These are phyloP conservation scores for Pasiphila rectangulata DNA, from an alignment of 2,888 invertebrate species.

Conservation along the genomic window DNA sequence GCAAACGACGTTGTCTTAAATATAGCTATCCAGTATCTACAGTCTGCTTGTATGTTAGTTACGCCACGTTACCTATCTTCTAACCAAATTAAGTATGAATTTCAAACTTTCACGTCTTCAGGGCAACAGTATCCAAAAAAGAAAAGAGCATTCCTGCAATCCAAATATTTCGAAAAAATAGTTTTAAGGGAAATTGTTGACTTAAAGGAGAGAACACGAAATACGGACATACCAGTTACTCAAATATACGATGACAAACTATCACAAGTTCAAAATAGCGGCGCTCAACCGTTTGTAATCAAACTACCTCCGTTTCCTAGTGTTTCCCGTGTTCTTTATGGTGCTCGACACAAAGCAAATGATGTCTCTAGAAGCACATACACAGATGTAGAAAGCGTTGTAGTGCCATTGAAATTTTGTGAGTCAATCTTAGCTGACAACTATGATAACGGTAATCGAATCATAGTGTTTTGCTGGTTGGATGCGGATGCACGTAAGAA, in stretches of 20 bases:
- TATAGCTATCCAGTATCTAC: neutral
- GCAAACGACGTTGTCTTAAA: neutral
- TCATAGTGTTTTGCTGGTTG: too few relatives aligned
- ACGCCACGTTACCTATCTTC: neutral
- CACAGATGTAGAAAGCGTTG: too few relatives aligned
- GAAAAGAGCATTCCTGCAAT: slow-evolving; percentile 1
- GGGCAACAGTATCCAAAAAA: slow-evolving; percentile 2
- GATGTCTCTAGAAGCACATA: too few relatives aligned
- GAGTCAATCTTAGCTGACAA: too few relatives aligned
- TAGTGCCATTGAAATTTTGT: too few relatives aligned
- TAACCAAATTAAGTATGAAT: slow-evolving; percentile 1
- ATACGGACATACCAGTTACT: slow-evolving; percentile 1
- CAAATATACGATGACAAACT: slow-evolving; percentile 3
- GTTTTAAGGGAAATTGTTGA: slow-evolving; percentile 2
- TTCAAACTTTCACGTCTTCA: slow-evolving; percentile 1
- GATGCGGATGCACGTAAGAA: too few relatives aligned
- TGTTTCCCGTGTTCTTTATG: slow-evolving; percentile 8
- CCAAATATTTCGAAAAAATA: neutral
- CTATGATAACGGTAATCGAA: too few relatives aligned
- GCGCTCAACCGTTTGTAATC: slow-evolving; percentile 6
- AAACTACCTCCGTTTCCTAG: slow-evolving; percentile 7
- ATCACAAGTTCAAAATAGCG: slow-evolving; percentile 4
- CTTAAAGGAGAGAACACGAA: slow-evolving; percentile 3
- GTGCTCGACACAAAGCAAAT: slow-evolving; percentile 1
- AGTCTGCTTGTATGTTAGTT: neutral